Percentiles rank a stretch among this genome's conserved stretches.
Evolutionary conservation across 2,113 vertebrate genomes (phyloP).

Genomic region (Orthonyx spaldingii): DNA sequence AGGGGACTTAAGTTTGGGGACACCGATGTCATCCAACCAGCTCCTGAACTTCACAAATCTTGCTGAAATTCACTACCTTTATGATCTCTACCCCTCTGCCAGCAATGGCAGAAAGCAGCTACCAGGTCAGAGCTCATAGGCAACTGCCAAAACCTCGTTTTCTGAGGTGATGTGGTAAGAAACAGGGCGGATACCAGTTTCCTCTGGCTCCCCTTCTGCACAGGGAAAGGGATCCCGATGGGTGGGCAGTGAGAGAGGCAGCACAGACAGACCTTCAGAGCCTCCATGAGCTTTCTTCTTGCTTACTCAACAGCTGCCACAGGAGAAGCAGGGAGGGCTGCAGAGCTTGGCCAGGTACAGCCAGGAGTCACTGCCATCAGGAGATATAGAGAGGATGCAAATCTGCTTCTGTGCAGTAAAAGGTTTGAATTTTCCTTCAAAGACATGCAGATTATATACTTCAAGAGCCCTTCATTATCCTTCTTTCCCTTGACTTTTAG

Average conservation of each 20-base stretch:
- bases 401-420: constrained; percentile 39
- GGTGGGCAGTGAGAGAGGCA: neutral
- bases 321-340: neutral
- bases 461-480: neutral
- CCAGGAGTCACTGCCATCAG: neutral
- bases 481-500: neutral
- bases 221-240: rapidly evolving
- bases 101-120: neutral
- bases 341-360: neutral
- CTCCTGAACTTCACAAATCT: neutral
- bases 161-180: neutral
- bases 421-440: constrained; percentile 42
- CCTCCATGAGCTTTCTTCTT: neutral
- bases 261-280: neutral
- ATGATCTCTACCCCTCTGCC: neutral
- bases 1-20: neutral
- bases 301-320: neutral
- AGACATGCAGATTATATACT: constrained; percentile 23
- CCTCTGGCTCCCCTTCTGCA: neutral
- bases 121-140: neutral
- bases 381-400: constrained; percentile 28
- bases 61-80: neutral
- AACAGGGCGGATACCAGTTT: neutral
- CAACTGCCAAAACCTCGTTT: neutral
- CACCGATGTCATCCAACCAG: neutral